Evolutionary conservation across 2,113 vertebrate genomes (phyloP), one percentile per base, ranked within the genome.

Genomic region (Centropus bengalensis): DNA sequence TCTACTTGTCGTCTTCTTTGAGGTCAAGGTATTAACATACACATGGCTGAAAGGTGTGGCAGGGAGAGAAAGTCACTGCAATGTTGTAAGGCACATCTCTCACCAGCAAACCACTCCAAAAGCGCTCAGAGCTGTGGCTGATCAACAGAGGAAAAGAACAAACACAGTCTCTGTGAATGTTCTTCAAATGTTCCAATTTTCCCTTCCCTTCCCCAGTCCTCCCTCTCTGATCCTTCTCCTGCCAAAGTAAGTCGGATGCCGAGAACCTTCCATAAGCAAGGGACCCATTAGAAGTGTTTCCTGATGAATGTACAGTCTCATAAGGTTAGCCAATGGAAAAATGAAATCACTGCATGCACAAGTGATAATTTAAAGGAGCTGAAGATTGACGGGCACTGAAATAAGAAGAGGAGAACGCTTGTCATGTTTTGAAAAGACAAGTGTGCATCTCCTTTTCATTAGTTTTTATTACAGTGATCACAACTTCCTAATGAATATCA

Each of bases 401-500:
- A 68, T 71, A 59, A 89, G n/a, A 70, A 88, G 69, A 66, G 77
- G 24, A 89, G 68, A 83, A 89, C 85, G 71, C 67, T 79, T 96
- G 97, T 96, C 92, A 92, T 89, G 85, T 49, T 95, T 85, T 67
- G 40, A 86, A 92, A 91, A 92, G 93, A 95, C 75, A 96, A 85
- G 67, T 70, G 52, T 77, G 75, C 75, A 79, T 80, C 89, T 92
- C 89, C 94, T 91, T 95, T 96, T 91, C 94, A 94, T 93, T 91
- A 79, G 69, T 79, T 87, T 93, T 96, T 91, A 94, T 97, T 95
- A 94, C 59, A 83, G 79, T 69, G 74, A 96, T 96, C 95, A 95
- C 94, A 96, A 89, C 89, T 94, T 96, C 87, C 91, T 93, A 93
- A 91, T 95, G 88, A 96, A 68, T 91, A 96, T 93, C 93, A 94